Conservation (phyloP, 2,888 invertebrate species). For the Andrena flavipes region DNA sequence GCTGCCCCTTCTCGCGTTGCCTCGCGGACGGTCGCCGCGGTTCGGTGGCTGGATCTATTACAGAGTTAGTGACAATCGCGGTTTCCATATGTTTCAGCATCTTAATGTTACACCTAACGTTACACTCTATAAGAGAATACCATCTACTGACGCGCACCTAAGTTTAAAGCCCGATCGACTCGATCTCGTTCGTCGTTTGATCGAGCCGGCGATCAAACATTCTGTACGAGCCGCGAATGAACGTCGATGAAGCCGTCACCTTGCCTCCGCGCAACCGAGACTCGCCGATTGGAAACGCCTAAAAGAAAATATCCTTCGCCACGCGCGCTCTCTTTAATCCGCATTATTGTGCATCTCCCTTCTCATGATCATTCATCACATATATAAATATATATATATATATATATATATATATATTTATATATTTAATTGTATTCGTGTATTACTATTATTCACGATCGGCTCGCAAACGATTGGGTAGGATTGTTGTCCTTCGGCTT, state of each 20-base stretch:
- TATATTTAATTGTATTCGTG: conserved; percentile 30
- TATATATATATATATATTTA: conserved; percentile 27
- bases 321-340: not conserved
- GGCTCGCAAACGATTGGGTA: conserved; percentile 38
- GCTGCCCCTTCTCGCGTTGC: not conserved
- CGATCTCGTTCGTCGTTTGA: not conserved
- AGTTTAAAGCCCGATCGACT: conserved; percentile 17
- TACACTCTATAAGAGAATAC: conserved; percentile 33
- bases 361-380: conserved; percentile 41
- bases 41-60: conserved; percentile 49
- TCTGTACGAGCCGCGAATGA: conserved; percentile 11
- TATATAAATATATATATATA: conserved; percentile 32
- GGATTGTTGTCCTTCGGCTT: conserved; percentile 38
- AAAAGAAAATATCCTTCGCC: conserved; percentile 38
- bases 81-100: conserved; percentile 54
- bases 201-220: conserved; percentile 14
- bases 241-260: conserved; percentile 12
- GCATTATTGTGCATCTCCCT: conserved; percentile 46
- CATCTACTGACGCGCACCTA: conserved; percentile 36
- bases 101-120: conserved; percentile 53
- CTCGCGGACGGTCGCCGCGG: too few species aligned
- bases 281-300: conserved; percentile 11
- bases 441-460: conserved; percentile 46
- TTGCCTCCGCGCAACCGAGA: not conserved
- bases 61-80: conserved; percentile 64